Evolutionary conservation across 2,888 invertebrate genomes (phyloP), one percentile per base, ranked within the genome.

Genomic region (Carabus problematicus): DNA sequence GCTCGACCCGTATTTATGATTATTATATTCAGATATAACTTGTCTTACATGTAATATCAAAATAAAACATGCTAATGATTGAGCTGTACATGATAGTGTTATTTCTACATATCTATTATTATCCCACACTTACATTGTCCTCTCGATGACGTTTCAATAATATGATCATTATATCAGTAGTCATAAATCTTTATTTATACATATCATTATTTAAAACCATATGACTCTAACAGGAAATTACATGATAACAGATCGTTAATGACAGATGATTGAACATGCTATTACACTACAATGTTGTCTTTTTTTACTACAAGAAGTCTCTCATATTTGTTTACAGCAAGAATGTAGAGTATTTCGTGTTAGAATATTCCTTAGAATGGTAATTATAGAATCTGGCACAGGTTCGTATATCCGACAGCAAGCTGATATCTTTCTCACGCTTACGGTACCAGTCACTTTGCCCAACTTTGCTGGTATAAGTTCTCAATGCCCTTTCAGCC

Each of bases 401-500:
- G 73, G 86, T 83, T 71, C 87, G 88, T 75, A 90, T 86, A 73
- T 86, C 86, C 75, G 85, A 86, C 49, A 90, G 84, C 71, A 91
- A 83, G 63, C 77, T 79, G 19, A 73, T 74, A 64, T 82, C 82
- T 59, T 78, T 76, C 8, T 76, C 72, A 59, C 74, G 70, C 49
- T 74, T 75, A 40, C 73, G 75, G 71, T 76, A 79, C 54, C 73
- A 73, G 3, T 77, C 79, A n/a, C 73, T 72, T 19, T 73, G 73
- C 1, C 80, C 82, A 61, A 88, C 77, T 73, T 77, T 77, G 69
- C 76, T 79, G 60, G 71, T 80, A 82, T 90, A 92, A 8, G 91
- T 90, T 74, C 93, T 85, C 70, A 93, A 85, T 47, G 89, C 90
- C 66, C 94, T 87, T 81, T 94, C 94, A 59, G 90, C 91, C 94